Percentiles rank a stretch among this genome's conserved stretches.
Conservation (phyloP, 2,113 vertebrate species). For the Sturnira hondurensis region DNA sequence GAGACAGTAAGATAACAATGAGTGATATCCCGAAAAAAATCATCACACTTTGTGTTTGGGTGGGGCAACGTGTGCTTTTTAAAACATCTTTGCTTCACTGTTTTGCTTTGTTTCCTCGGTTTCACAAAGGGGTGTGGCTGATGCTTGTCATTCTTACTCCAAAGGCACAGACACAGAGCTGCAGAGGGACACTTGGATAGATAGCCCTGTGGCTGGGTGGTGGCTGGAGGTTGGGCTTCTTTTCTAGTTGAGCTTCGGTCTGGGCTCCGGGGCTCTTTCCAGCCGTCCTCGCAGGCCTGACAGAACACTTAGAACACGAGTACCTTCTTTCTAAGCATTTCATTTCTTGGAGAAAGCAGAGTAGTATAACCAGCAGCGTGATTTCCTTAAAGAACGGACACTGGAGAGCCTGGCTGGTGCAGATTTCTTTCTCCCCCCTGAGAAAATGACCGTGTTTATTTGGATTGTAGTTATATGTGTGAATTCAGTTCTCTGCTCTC, state of each 20-base stretch:
- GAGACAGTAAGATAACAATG: background rate
- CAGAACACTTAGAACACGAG: background rate
- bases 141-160: background rate
- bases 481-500: background rate
- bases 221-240: background rate
- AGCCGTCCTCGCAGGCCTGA: background rate
- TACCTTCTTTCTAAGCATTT: background rate
- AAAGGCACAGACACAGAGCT: background rate
- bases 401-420: background rate
- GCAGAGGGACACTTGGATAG: background rate
- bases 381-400: background rate
- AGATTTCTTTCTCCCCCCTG: background rate
- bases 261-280: background rate
- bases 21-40: background rate
- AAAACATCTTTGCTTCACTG: background rate
- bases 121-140: background rate
- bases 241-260: background rate
- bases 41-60: background rate
- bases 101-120: background rate
- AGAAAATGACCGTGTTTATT: constrained; percentile 7
- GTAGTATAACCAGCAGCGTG: background rate
- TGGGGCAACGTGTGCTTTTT: background rate
- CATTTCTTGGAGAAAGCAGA: background rate
- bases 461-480: background rate
- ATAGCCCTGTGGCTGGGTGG: background rate